Evolutionary conservation across 30 jellyfish, hydroid and myxozoan species (phyloP), one percentile per base, ranked within the genome.

Genomic region (Sanderia malayensis): DNA sequence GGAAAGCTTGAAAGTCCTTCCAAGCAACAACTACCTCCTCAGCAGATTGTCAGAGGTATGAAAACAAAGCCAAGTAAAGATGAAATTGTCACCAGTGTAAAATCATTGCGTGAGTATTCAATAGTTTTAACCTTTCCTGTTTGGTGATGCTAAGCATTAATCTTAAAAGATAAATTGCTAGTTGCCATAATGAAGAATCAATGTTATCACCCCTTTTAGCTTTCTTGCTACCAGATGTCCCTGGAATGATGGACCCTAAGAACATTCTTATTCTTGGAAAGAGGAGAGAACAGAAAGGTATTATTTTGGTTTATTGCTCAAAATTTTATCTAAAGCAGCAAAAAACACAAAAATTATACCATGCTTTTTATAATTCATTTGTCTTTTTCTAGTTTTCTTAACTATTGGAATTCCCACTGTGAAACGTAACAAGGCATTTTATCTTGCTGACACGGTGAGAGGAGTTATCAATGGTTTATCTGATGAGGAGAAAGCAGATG

Each of bases 401-500:
- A 90, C 78, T n/a, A 81, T 88, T 70, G 97, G 97, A 0, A 72
- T 88, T 0, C 97, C 97, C 30, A 88, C 95, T 1, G 95, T 88
- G 23, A 31, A 71, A 9, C 85, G 97, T 8, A 62, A 59, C 22
- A 88, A 73, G 70, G 97, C 93, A 3, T 88, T n/a, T 53, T 88
- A 88, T 52, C 76, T 88, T 19, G 18, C 71, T 13, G 88, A 88
- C 28, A 88, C 97, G 13, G 44, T 88, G 28, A 68, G 63, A 27
- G 84, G 86, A 0, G 79, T 88, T 19, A 61, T 88, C 25, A 52
- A 66, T 46, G 85, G 92, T 17, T 68, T 76, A 4, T 29, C 83
- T 0, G 37, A 29, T 23, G 31, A 27, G 2, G 95, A 81, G 19
- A 69, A 76, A 29, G 26, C 76, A 4, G 88, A 88, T 23, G 94